Percentiles rank a stretch among this genome's conserved stretches.
Conservation (phyloP, 2,113 vertebrate genomes). For the Periophthalmus modestus region DNA sequence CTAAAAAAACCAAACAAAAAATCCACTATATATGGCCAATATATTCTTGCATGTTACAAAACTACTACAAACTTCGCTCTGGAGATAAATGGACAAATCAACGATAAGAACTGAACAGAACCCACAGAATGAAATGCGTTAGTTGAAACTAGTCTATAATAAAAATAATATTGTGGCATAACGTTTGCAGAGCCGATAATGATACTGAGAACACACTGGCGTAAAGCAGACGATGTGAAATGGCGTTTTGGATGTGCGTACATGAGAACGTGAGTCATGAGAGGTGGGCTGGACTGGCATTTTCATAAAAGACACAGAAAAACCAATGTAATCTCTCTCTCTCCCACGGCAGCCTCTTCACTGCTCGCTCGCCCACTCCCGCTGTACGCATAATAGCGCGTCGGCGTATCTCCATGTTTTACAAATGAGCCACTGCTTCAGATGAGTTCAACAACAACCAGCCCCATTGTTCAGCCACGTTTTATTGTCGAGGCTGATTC, state of each 20-base stretch:
- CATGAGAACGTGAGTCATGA: conserved; percentile 61
- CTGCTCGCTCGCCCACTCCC: conserved; percentile 40
- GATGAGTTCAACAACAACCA: conserved; percentile 33
- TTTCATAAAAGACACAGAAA: conserved; percentile 49
- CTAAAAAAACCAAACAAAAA: too few relatives aligned
- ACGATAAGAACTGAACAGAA: too few relatives aligned
- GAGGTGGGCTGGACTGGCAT: conserved; percentile 58
- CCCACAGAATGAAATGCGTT: neutral
- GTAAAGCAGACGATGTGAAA: conserved; percentile 25
- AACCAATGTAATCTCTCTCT: conserved; percentile 36
- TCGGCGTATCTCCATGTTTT: neutral
- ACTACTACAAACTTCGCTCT: too few relatives aligned
- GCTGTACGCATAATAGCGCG: conserved; percentile 17
- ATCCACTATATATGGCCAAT: too few relatives aligned
- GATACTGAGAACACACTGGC: conserved; percentile 7
- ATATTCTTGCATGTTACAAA: too few relatives aligned
- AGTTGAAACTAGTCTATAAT: neutral
- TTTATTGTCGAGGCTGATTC: conserved; percentile 12
- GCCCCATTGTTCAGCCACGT: conserved; percentile 40
- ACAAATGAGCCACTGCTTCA: conserved; percentile 37
- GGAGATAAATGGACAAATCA: too few relatives aligned
- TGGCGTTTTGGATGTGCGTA: conserved; percentile 25
- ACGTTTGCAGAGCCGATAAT: conserved; percentile 6
- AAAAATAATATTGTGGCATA: neutral
- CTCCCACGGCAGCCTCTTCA: conserved; percentile 55